phyloP scores from a whole-genome alignment of 1,140 invertebrate species.

The Danaus plexippus region DNA sequence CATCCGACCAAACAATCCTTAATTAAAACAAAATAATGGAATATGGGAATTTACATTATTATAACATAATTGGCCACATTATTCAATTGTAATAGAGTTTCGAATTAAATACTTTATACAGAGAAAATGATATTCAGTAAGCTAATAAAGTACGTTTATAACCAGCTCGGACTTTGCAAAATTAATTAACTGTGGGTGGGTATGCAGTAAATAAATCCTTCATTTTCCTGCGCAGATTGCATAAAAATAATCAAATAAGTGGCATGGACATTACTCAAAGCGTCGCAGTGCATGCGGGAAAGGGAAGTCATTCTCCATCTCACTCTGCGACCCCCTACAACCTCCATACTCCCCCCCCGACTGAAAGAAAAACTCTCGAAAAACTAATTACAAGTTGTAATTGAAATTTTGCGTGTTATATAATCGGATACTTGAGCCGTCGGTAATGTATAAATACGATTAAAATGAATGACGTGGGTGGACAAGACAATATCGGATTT shows the following conservation, averaged over 20 bases:
- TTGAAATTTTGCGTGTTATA: constrained; percentile 75
- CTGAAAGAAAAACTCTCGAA: constrained; percentile 73
- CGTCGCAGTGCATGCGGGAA: constrained; percentile 43
- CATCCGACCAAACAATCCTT: no score
- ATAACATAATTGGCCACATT: neutral
- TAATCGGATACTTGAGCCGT: constrained; percentile 73
- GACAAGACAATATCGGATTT: constrained; percentile 23
- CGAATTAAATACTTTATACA: no score
- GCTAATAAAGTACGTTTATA: constrained; percentile 28
- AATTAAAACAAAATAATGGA: constrained; percentile 18
- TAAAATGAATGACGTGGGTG: constrained; percentile 43
- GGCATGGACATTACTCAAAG: constrained; percentile 65
- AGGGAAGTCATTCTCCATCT: constrained; percentile 26
- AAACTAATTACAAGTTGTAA: constrained; percentile 75
- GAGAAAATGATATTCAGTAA: constrained; percentile 26
- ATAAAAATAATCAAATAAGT: constrained; percentile 71
- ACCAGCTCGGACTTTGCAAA: constrained; percentile 43
- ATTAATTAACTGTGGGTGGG: constrained; percentile 62
- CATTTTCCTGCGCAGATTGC: constrained; percentile 66
- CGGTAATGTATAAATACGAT: constrained; percentile 68
- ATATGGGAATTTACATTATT: neutral
- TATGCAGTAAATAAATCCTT: constrained; percentile 63
- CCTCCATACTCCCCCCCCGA: constrained; percentile 55
- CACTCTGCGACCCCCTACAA: constrained; percentile 29
- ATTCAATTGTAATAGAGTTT: no score